Evolutionary conservation across 2,888 invertebrate species (phyloP).

Genomic region (Fragum whitleyi): DNA sequence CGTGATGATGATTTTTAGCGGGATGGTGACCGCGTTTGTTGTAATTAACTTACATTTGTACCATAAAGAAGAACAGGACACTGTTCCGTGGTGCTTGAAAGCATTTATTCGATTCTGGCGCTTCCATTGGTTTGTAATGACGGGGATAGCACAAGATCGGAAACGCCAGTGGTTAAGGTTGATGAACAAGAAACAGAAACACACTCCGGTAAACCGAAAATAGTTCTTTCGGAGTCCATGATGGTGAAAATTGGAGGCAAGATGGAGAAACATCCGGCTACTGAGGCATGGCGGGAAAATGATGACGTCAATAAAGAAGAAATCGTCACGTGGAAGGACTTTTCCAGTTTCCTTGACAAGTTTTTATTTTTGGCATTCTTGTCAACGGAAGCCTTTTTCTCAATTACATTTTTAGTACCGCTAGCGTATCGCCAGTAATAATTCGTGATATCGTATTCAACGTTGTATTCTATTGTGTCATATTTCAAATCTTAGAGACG

Average conservation of each 20-base stretch:
- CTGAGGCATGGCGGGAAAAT: slow-evolving; percentile 8
- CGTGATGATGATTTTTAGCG: slow-evolving; percentile 56
- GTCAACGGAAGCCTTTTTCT: slow-evolving; percentile 17
- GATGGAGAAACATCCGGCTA: not conserved
- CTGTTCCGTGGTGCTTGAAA: slow-evolving; percentile 40
- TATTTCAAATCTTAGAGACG: too few relatives aligned
- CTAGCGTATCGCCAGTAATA: slow-evolving; percentile 21
- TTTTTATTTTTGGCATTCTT: slow-evolving; percentile 32
- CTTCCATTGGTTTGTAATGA: not conserved
- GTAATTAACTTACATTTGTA: slow-evolving; percentile 39
- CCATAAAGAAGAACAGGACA: slow-evolving; percentile 39
- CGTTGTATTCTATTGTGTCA: not conserved
- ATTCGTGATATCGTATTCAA: too few relatives aligned
- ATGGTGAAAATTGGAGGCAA: not conserved
- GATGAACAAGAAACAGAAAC: not conserved
- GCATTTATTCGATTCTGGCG: slow-evolving; percentile 19
- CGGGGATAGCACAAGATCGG: not conserved
- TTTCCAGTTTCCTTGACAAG: slow-evolving; percentile 17
- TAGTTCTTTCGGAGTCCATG: not conserved
- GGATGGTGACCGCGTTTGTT: slow-evolving; percentile 30
- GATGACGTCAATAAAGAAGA: slow-evolving; percentile 6
- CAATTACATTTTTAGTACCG: slow-evolving; percentile 17
- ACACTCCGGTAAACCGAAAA: not conserved
- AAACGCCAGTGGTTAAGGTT: not conserved
- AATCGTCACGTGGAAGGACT: slow-evolving; percentile 30